These are phyloP conservation scores for Orius insidiosus DNA, from an alignment of 1,140 invertebrate genomes.

Conservation along the genomic window DNA sequence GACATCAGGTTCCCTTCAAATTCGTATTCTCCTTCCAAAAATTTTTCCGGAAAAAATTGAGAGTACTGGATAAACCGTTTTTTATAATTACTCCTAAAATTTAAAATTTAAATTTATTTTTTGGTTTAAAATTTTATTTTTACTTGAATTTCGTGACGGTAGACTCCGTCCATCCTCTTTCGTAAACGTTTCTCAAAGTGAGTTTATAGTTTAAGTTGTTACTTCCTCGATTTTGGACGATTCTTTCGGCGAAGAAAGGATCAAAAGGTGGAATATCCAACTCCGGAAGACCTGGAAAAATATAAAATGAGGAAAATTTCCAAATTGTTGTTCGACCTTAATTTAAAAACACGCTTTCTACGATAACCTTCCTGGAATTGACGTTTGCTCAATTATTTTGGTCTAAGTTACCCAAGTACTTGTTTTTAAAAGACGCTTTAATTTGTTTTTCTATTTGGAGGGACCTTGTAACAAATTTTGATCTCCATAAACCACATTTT, in stretches of 20 bases:
- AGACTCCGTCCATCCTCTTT: conserved; percentile 55
- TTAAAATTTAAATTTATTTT: too few species aligned
- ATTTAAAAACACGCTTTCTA: neutral
- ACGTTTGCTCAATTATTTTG: too few species aligned
- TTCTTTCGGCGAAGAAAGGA: conserved; percentile 49
- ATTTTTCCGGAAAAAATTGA: conserved; percentile 69
- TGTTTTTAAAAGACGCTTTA: too few species aligned
- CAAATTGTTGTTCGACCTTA: conserved; percentile 3
- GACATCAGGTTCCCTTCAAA: conserved; percentile 40
- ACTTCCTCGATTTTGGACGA: conserved; percentile 40
- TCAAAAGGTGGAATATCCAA: conserved; percentile 55
- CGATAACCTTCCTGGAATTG: too few species aligned
- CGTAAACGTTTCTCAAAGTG: conserved; percentile 49
- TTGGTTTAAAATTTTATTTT: too few species aligned
- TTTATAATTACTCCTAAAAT: conserved; percentile 41
- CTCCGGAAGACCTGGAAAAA: conserved; percentile 43
- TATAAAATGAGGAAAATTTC: too few species aligned
- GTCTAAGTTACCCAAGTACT: too few species aligned
- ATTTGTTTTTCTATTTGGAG: too few species aligned
- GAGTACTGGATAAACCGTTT: conserved; percentile 46
- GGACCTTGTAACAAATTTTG: neutral
- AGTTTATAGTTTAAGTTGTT: conserved; percentile 48
- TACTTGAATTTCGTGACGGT: conserved; percentile 52
- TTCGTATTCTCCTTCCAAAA: conserved; percentile 46
- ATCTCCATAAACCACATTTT: neutral